These are phyloP conservation scores for Coenonympha glycerion DNA, from an alignment of 2,888 invertebrate species.

Conservation along the genomic window DNA sequence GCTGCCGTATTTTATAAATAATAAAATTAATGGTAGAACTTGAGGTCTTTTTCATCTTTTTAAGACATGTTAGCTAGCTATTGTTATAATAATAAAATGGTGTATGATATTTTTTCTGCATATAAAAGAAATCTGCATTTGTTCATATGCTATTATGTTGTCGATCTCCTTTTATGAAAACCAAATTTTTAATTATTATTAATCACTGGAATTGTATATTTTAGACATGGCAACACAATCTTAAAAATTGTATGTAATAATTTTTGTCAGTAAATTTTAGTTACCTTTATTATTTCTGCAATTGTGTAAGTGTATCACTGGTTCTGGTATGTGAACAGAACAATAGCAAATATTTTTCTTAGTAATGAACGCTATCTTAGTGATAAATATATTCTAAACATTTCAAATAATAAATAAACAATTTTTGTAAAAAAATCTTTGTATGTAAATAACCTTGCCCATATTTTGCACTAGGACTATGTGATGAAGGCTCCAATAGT, in stretches of 20 bases:
- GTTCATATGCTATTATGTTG: conserved; percentile 42
- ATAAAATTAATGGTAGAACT: conserved; percentile 65
- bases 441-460: conserved; percentile 51
- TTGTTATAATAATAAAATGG: conserved; percentile 69
- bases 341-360: conserved; percentile 33
- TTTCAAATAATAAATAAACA: conserved; percentile 59
- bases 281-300: conserved; percentile 18
- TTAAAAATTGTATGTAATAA: conserved; percentile 12
- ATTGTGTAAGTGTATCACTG: background rate
- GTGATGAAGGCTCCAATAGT: conserved; percentile 5
- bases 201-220: conserved; percentile 14
- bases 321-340: background rate
- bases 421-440: conserved; percentile 53
- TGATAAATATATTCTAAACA: conserved; percentile 56
- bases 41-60: conserved; percentile 74
- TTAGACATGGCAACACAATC: conserved; percentile 12
- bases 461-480: conserved; percentile 15
- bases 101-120: conserved; percentile 70
- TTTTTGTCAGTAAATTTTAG: conserved; percentile 20
- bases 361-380: conserved; percentile 59
- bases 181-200: conserved; percentile 23
- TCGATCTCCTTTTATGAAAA: conserved; percentile 34
- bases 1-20: conserved; percentile 75
- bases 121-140: conserved; percentile 73
- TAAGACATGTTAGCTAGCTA: conserved; percentile 73